Evolutionary conservation across 2,113 vertebrate species (phyloP).

Genomic region (Toxostoma redivivum): DNA sequence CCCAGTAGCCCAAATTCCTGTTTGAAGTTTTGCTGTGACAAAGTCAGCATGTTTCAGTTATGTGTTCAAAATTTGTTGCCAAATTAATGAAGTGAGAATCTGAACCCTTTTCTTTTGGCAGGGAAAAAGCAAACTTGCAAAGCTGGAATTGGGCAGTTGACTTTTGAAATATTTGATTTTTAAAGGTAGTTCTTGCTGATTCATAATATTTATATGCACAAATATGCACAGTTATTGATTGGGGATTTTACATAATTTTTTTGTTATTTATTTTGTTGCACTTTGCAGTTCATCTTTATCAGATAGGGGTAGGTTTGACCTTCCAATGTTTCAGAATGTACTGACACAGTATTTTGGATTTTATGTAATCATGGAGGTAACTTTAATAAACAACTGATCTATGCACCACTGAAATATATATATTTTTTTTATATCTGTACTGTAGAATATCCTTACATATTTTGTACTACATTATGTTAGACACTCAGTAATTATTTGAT

Average conservation of each 20-base stretch:
- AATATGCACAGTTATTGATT: not conserved
- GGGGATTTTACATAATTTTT: not conserved
- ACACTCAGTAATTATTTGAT: slow-evolving; percentile 10
- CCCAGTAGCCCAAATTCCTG: not conserved
- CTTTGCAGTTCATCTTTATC: slow-evolving; percentile 68
- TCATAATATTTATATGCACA: slow-evolving; percentile 33
- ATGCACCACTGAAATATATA: slow-evolving; percentile 37
- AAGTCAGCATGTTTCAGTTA: not conserved
- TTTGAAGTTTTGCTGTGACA: not conserved
- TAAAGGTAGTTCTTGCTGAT: not conserved
- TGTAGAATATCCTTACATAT: slow-evolving; percentile 21
- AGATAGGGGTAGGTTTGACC: slow-evolving; percentile 25
- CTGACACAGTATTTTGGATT: slow-evolving; percentile 61
- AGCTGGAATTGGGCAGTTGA: slow-evolving; percentile 13
- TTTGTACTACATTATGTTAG: slow-evolving; percentile 53
- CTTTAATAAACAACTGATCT: slow-evolving; percentile 64
- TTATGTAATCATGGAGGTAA: slow-evolving; percentile 57
- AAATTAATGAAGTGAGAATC: not conserved
- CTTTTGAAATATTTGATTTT: slow-evolving; percentile 19
- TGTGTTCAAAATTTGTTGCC: not conserved
- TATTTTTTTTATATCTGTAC: slow-evolving; percentile 13
- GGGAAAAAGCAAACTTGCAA: not conserved
- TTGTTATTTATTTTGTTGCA: slow-evolving; percentile 45
- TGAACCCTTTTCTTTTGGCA: not conserved
- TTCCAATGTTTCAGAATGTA: slow-evolving; percentile 49